phyloP scores from a whole-genome alignment of 53 echinoderm and acorn worm species.

The Luidia sarsii region DNA sequence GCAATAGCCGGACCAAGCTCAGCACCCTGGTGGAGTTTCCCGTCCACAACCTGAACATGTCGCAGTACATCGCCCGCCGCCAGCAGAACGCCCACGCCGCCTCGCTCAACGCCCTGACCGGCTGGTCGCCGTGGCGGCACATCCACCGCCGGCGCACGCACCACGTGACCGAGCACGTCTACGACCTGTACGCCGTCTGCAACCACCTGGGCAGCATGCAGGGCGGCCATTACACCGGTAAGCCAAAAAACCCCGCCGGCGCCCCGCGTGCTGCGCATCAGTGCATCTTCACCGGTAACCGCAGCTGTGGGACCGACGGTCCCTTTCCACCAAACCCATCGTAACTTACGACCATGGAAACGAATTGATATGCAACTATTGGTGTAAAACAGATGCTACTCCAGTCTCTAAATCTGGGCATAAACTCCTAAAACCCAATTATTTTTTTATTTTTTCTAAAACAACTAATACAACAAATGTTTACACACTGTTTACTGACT shows the following conservation, averaged over 20 bases:
- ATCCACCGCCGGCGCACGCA: conserved; percentile 61
- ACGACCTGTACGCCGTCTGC: conserved; percentile 93
- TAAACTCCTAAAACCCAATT: too few relatives aligned
- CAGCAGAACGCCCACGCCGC: conserved; percentile 59
- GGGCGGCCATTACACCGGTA: conserved; percentile 97
- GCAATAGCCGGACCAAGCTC: conserved; percentile 76
- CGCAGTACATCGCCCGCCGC: conserved; percentile 80
- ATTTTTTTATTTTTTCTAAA: too few relatives aligned
- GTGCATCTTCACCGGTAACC: neutral
- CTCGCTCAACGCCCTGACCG: conserved; percentile 79
- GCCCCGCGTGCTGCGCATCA: too few relatives aligned
- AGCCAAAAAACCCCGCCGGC: too few relatives aligned
- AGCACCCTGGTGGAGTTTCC: conserved; percentile 87
- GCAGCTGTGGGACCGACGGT: too few relatives aligned
- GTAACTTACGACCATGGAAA: too few relatives aligned
- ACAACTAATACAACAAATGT: too few relatives aligned
- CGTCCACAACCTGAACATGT: conserved; percentile 79
- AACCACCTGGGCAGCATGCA: conserved; percentile 91
- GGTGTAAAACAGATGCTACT: too few relatives aligned
- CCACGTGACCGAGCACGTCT: conserved; percentile 68
- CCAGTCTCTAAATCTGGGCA: too few relatives aligned
- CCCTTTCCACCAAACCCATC: too few relatives aligned
- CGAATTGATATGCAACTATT: too few relatives aligned
- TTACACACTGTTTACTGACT: too few relatives aligned
- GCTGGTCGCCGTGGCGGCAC: conserved; percentile 95